Evolutionary conservation across 2,888 invertebrate species (phyloP).

Genomic region (Argyra leucocephala): DNA sequence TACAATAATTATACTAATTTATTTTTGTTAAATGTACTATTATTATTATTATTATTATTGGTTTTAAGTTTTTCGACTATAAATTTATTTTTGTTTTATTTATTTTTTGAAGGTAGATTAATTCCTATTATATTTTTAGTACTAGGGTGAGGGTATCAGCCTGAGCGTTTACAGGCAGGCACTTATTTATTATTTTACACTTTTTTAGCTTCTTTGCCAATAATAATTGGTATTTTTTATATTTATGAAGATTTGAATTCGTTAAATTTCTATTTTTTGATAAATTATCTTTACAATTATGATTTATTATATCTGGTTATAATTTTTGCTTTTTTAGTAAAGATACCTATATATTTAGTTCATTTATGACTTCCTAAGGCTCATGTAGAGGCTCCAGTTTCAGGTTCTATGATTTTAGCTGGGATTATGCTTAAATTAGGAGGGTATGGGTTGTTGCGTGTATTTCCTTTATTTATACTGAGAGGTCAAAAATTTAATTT

Average conservation of each 20-base stretch:
- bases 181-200: conserved; percentile 60
- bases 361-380: too few relatives aligned
- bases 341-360: conserved; percentile 60
- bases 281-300: too few relatives aligned
- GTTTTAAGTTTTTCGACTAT: conserved; percentile 49
- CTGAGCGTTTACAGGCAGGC: conserved; percentile 56
- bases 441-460: conserved; percentile 58
- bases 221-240: too few relatives aligned
- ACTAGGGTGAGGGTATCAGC: conserved; percentile 58
- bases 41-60: too few relatives aligned
- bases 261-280: too few relatives aligned
- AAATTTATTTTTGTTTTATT: conserved; percentile 52
- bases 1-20: too few relatives aligned
- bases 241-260: too few relatives aligned
- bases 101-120: conserved; percentile 55
- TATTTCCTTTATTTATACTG: too few relatives aligned
- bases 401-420: conserved; percentile 65
- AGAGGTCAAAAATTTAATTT: conserved; percentile 47
- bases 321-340: conserved; percentile 60
- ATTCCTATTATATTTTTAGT: conserved; percentile 59
- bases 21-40: too few relatives aligned
- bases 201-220: too few relatives aligned
- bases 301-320: too few relatives aligned
- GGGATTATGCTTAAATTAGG: conserved; percentile 64
- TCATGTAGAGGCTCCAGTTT: too few relatives aligned